phyloP scores from a whole-genome alignment of 2,797 vertebrate genomes.

The Chanos chanos region DNA sequence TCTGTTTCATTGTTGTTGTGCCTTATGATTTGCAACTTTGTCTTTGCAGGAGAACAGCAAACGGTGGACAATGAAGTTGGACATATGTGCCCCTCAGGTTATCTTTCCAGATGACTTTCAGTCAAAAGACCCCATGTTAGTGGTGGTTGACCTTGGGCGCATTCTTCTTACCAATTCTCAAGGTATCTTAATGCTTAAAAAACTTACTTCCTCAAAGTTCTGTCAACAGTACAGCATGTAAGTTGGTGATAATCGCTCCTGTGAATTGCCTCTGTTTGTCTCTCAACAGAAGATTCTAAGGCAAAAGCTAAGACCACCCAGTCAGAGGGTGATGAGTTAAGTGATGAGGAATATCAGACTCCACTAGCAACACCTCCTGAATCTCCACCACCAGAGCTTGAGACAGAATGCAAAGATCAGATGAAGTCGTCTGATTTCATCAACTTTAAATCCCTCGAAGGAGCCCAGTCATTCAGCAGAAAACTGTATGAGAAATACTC shows the following conservation, averaged over 20 bases:
- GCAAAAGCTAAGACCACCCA: constrained; percentile 59
- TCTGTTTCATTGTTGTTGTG: neutral
- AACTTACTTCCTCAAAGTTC: neutral
- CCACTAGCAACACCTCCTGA: constrained; percentile 89
- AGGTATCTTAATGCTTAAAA: constrained; percentile 85
- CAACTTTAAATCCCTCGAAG: constrained; percentile 69
- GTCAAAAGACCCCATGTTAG: constrained; percentile 86
- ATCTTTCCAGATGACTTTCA: constrained; percentile 97
- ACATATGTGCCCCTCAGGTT: constrained; percentile 96
- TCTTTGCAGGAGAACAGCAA: constrained; percentile 88
- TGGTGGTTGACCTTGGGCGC: constrained; percentile 92
- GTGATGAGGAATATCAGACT: constrained; percentile 95
- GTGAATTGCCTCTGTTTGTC: constrained; percentile 5
- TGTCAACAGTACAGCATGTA: neutral
- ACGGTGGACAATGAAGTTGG: constrained; percentile 92
- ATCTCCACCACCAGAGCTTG: constrained; percentile 80
- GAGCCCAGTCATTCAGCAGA: constrained; percentile 76
- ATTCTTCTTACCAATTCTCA: constrained; percentile 93
- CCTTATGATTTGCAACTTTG: neutral
- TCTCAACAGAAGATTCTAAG: constrained; percentile 60
- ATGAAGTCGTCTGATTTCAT: constrained; percentile 56
- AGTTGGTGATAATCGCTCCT: neutral
- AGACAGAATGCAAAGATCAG: constrained; percentile 55
- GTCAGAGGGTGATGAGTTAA: constrained; percentile 81
- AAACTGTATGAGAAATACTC: constrained; percentile 93